Base-by-base conservation (phyloP, 2,888 invertebrate genomes). In the Ypsolopha scabrella region DNA sequence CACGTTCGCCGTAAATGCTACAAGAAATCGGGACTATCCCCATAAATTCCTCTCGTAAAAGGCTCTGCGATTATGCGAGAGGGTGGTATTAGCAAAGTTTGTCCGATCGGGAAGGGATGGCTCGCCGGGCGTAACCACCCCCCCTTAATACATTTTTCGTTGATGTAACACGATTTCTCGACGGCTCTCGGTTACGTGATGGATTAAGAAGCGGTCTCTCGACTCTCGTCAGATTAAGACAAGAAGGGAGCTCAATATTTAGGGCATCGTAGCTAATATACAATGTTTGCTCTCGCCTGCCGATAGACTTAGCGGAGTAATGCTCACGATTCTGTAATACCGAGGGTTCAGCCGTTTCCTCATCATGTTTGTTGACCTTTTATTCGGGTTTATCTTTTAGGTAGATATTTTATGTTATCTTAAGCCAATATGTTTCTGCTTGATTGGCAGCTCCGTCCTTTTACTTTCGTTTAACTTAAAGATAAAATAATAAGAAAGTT, bases 101-200 rank as follows among this genome's bases (percentile, higher is more conserved):
- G 85, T 82, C 83, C 83, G 85, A 85, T 85, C 72, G 73, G 63
- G 71, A 75, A 73, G 74, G 68, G 57, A 45, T 45, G 43, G 51
- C 48, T 14, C 38, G 37, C 13, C 53, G 53, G 39, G 51, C 39
- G 52, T 46, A 46, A 33, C 49, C 24, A 24, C 24, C 51, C 76
- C 70, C 68, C 69, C 72, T 77, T 87, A 87, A 87, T 87, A 87
- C 85, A 87, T 87, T 87, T 87, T 87, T 87, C 87, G 87, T 87
- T 85, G 86, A 87, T 87, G 86, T 87, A 86, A 87, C 87, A 85
- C 86, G 86, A 86, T 87, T 87, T 87, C 85, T 81, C 82, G 85
- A 79, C 77, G 85, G 80, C 78, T 79, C 76, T 77, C 78, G 76
- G 81, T 86, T 87, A 87, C 87, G 87, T 87, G 87, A 87, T 85